Evolutionary conservation across 2,888 invertebrate genomes (phyloP), one percentile per base, ranked within the genome.

Genomic region (Micoletzkya japonica): DNA sequence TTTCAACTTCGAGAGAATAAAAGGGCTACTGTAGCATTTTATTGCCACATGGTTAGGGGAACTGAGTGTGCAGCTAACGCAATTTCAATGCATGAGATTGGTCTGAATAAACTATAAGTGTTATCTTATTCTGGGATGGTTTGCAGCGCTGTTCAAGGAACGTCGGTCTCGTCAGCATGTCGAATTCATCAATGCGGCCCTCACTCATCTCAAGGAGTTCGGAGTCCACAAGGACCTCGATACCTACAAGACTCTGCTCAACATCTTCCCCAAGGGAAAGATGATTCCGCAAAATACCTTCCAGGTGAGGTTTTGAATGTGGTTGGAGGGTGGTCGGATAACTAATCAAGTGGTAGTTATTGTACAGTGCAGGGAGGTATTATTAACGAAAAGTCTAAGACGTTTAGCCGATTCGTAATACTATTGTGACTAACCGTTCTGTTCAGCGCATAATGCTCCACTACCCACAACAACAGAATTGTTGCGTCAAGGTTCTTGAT

Each of bases 391-490:
- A n/a, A n/a, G n/a, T n/a, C n/a, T n/a, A n/a, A n/a, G n/a, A n/a
- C n/a, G n/a, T n/a, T n/a, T n/a, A n/a, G n/a, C n/a, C n/a, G n/a
- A n/a, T n/a, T n/a, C n/a, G n/a, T n/a, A n/a, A n/a, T 17, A 44
- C 49, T 14, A 14, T 17, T 44, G 49, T 44, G 14, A 17, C 49
- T 44, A 44, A 44, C 49, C 14, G 14, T 32, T 64, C 91, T 56
- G 91, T 93, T 86, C 93, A 95, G 89, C 90, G 91, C 0, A 93
- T 94, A 86, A 92, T 95, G 81, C 90, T 92, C 90, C 94, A 95
- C 86, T 96, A 92, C 88, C 95, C 95, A 0, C 93, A 93, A 86
- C 97, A 99, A 84, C 97, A 99, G 83, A 91, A 94, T 75, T 93
- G 94, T 87, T 92, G 92, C 50, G 90, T 95, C n/a, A 92, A 92